Evolutionary conservation across 2,113 vertebrate genomes (phyloP).

Genomic region (rabbit (Oryctolagus cuniculus)): mOryCun1.1 NC_091432.1:17811501-17812000

Average conservation of each 20-base stretch:
- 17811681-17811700: slow-evolving; percentile 65
- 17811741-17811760: slow-evolving; percentile 76
- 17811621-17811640: slow-evolving; percentile 64
- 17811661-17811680: slow-evolving; percentile 61
- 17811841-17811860: slow-evolving; percentile 58
- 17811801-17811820: slow-evolving; percentile 46
- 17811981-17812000: slow-evolving; percentile 29
- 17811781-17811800: slow-evolving; percentile 74
- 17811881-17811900: slow-evolving; percentile 6
- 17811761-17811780: slow-evolving; percentile 78
- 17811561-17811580: slow-evolving; percentile 66
- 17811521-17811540: slow-evolving; percentile 56
- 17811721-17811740: slow-evolving; percentile 68
- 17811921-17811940: slow-evolving; percentile 62
- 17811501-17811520: slow-evolving; percentile 55
- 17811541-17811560: slow-evolving; percentile 47
- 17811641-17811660: slow-evolving; percentile 74
- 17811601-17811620: slow-evolving; percentile 75
- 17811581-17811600: slow-evolving; percentile 54
- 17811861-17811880: slow-evolving; percentile 69
- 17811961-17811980: background rate
- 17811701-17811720: slow-evolving; percentile 74
- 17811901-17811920: slow-evolving; percentile 68
- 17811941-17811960: background rate
- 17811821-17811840: slow-evolving; percentile 71